Percentiles rank a stretch among this genome's conserved stretches.
Evolutionary conservation across 2,888 invertebrate genomes (phyloP).

Genomic region (Thecocarcelia acutangulata): DNA sequence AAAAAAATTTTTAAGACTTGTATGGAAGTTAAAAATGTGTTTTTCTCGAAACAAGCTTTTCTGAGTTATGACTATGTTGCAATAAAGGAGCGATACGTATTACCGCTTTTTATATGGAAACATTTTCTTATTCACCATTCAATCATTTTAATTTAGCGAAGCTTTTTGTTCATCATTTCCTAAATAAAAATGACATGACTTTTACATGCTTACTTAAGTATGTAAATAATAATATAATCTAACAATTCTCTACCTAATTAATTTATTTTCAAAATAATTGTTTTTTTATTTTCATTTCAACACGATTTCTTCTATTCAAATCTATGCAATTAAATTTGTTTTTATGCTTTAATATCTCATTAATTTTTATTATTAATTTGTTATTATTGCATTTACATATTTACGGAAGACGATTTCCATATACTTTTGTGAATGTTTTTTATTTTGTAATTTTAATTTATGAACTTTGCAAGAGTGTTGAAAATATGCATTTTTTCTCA

Average conservation of each 20-base stretch:
- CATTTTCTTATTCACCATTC: no score
- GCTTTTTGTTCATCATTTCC: no score
- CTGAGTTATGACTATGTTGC: no score
- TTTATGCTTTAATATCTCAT: conserved; percentile 10
- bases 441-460: conserved; percentile 25
- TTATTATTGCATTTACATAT: conserved; percentile 34
- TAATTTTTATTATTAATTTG: conserved; percentile 30
- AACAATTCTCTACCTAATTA: not conserved
- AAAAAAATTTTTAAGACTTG: no score
- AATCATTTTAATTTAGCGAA: no score
- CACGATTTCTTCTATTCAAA: conserved; percentile 18
- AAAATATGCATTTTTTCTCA: not conserved
- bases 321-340: conserved; percentile 27
- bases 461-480: conserved; percentile 26
- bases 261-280: not conserved
- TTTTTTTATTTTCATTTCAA: not conserved
- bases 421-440: conserved; percentile 19
- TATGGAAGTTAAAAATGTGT: no score
- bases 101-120: no score
- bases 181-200: no score
- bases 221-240: not conserved
- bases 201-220: no score
- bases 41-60: no score
- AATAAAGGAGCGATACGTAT: no score
- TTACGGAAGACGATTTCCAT: conserved; percentile 35